Percentiles rank a stretch among this genome's conserved stretches.
phyloP scores from a whole-genome alignment of 2,797 vertebrate genomes.

The Xenentodon cancila region DNA sequence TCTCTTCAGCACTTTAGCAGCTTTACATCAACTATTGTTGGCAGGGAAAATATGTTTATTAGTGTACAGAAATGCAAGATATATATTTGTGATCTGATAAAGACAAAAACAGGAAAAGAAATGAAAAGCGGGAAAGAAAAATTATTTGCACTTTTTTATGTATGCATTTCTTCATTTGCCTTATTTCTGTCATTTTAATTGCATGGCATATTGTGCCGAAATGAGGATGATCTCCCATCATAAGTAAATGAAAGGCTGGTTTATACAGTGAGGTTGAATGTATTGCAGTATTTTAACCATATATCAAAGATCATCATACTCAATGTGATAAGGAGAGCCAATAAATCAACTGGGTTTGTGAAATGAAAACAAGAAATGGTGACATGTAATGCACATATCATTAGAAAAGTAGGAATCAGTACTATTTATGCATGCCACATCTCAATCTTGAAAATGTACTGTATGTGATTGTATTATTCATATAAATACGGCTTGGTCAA shows the following conservation, averaged over 20 bases:
- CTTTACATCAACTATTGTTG: slow-evolving; percentile 32
- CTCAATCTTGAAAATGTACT: slow-evolving; percentile 56
- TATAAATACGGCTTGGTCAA: slow-evolving; percentile 53
- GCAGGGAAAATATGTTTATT: slow-evolving; percentile 26
- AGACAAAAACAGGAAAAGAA: slow-evolving; percentile 4
- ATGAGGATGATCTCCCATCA: slow-evolving; percentile 42
- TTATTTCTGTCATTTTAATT: slow-evolving; percentile 28
- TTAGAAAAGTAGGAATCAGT: slow-evolving; percentile 36
- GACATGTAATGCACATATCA: slow-evolving; percentile 18
- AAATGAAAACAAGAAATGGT: slow-evolving; percentile 18
- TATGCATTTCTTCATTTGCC: slow-evolving; percentile 36
- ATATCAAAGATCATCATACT: slow-evolving; percentile 39
- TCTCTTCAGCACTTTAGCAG: slow-evolving; percentile 46
- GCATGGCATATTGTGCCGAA: slow-evolving; percentile 57
- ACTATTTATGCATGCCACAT: slow-evolving; percentile 69
- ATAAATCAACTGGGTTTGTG: slow-evolving; percentile 35
- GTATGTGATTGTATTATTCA: slow-evolving; percentile 55
- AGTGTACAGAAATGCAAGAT: slow-evolving; percentile 23
- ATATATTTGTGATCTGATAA: slow-evolving; percentile 27
- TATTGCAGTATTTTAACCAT: slow-evolving; percentile 42
- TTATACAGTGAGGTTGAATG: slow-evolving; percentile 49
- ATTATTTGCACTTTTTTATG: neutral
- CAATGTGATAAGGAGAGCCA: slow-evolving; percentile 43
- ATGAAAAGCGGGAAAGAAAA: neutral
- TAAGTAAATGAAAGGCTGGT: slow-evolving; percentile 42